These are phyloP conservation scores for Crepidodera aurea DNA, from an alignment of 2,888 invertebrate species.

Conservation along the genomic window DNA sequence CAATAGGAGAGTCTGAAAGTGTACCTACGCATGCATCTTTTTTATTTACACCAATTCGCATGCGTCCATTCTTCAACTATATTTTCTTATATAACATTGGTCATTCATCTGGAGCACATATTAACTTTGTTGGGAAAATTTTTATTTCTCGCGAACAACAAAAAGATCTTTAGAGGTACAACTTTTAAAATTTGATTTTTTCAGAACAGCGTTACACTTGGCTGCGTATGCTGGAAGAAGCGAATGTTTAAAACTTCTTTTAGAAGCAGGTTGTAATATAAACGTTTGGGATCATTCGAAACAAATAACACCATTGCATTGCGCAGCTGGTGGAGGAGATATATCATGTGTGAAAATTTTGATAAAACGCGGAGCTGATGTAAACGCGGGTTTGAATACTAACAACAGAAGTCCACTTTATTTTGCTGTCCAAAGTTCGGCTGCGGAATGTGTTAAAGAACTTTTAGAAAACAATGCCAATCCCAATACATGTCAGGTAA, in stretches of 20 bases:
- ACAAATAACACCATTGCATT: constrained; percentile 79
- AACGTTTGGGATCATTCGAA: constrained; percentile 76
- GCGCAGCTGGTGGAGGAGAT: constrained; percentile 75
- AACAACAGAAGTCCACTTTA: constrained; percentile 82
- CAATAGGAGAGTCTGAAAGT: too few species aligned
- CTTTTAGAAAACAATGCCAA: constrained; percentile 80
- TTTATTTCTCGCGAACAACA: too few species aligned
- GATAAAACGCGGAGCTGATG: constrained; percentile 77
- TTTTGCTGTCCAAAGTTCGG: constrained; percentile 82
- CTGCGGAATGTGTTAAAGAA: constrained; percentile 75
- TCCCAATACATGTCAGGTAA: constrained; percentile 82
- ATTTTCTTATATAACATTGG: too few species aligned
- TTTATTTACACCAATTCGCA: too few species aligned
- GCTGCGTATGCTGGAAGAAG: constrained; percentile 79
- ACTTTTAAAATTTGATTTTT: not conserved
- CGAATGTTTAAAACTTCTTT: constrained; percentile 73
- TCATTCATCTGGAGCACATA: too few species aligned
- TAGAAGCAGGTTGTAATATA: constrained; percentile 72
- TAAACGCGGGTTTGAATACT: constrained; percentile 73
- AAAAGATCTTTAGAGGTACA: too few species aligned
- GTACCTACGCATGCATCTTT: too few species aligned
- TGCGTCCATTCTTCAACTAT: too few species aligned
- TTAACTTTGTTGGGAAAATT: too few species aligned
- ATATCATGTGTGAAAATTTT: constrained; percentile 70
- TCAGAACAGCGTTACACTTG: constrained; percentile 76